Percentiles rank a stretch among this genome's conserved stretches.
Conservation (phyloP, 2,888 invertebrate species). For the Allolobophora icterica region DNA sequence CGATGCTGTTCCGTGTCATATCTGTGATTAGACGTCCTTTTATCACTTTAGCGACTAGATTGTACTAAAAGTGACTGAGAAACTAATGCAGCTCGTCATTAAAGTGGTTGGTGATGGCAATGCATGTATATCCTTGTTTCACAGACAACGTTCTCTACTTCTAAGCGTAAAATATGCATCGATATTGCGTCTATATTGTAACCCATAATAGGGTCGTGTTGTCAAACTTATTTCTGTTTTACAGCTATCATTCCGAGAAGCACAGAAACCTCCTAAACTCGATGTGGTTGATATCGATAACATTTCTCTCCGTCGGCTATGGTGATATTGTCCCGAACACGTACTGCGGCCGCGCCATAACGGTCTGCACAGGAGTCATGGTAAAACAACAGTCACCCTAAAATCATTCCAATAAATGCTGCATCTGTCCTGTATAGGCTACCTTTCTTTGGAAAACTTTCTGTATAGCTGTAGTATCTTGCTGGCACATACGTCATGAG, state of each 20-base stretch:
- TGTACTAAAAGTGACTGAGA: too few relatives aligned
- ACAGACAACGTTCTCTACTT: too few relatives aligned
- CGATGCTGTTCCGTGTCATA: background rate
- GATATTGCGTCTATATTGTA: background rate
- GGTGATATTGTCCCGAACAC: slow-evolving; percentile 99
- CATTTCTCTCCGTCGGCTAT: slow-evolving; percentile 99
- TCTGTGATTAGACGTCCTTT: background rate
- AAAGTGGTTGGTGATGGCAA: background rate
- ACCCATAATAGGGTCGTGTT: background rate
- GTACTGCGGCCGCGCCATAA: slow-evolving; percentile 98
- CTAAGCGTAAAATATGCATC: too few relatives aligned
- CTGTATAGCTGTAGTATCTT: too few relatives aligned
- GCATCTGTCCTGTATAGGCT: background rate
- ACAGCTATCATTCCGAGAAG: slow-evolving; percentile 96
- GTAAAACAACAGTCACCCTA: slow-evolving; percentile 70
- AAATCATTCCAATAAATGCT: background rate
- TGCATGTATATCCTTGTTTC: background rate
- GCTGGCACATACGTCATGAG: too few relatives aligned
- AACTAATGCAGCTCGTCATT: too few relatives aligned
- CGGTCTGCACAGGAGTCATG: slow-evolving; percentile 99
- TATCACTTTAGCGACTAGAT: too few relatives aligned
- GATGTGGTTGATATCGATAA: slow-evolving; percentile 99
- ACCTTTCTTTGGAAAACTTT: background rate
- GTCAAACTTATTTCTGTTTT: slow-evolving; percentile 45
- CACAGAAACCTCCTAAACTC: slow-evolving; percentile 95